phyloP scores from a whole-genome alignment of 2,797 vertebrate genomes.

The Neopelma chrysocephalum region DNA sequence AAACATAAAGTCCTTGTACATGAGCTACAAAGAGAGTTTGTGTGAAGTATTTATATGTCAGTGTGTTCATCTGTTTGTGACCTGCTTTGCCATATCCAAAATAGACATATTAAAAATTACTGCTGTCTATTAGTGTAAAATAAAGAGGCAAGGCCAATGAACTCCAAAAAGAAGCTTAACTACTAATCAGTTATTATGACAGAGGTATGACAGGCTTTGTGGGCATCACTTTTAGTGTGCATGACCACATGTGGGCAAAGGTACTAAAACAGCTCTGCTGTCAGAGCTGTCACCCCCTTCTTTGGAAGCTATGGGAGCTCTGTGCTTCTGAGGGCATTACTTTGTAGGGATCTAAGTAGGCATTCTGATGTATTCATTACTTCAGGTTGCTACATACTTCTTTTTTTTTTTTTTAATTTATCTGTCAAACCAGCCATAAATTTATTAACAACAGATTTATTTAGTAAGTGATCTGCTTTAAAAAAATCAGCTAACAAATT shows the following conservation, averaged over 20 bases:
- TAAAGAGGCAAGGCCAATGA: background rate
- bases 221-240: background rate
- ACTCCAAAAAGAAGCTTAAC: background rate
- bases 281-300: background rate
- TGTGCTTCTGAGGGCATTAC: background rate
- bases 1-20: background rate
- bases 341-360: background rate
- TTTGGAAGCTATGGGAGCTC: background rate
- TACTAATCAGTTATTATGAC: background rate
- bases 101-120: background rate
- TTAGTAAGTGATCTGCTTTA: background rate
- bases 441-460: background rate
- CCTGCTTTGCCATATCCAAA: background rate
- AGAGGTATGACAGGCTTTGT: background rate
- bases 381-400: background rate
- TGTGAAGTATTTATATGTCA: background rate
- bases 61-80: background rate
- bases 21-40: background rate
- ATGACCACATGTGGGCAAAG: background rate
- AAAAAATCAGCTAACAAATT: background rate
- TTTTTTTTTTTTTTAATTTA: background rate
- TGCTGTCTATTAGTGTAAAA: background rate
- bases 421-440: background rate
- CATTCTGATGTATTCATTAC: background rate
- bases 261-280: background rate